These are phyloP conservation scores for Disparrhopalites patrizii DNA, from an alignment of 2,888 invertebrate genomes.

Conservation along the genomic window DNA sequence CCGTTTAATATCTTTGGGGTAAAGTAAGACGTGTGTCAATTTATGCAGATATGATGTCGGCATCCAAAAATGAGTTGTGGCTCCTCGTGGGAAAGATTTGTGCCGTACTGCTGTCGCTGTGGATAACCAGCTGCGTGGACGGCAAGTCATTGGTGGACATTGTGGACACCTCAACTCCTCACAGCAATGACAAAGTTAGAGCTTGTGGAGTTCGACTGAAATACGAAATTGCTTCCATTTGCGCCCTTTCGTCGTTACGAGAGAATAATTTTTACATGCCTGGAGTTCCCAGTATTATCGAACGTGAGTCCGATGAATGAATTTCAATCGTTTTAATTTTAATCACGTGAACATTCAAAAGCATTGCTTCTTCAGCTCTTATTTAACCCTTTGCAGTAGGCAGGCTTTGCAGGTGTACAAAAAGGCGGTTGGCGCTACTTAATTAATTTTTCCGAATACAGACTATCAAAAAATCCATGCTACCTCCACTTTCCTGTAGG, in stretches of 20 bases:
- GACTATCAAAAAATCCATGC: no score
- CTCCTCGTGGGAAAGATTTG: neutral
- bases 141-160: neutral
- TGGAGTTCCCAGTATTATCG: neutral
- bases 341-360: no score
- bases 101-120: neutral
- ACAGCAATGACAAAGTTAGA: neutral
- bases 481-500: no score
- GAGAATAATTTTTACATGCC: slow-evolving; percentile 6
- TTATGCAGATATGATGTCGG: neutral
- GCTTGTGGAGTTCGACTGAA: slow-evolving; percentile 11
- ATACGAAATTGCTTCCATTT: slow-evolving; percentile 14
- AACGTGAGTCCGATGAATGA: slow-evolving; percentile 5
- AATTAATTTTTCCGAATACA: no score
- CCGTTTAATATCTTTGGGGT: no score
- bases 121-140: neutral
- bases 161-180: neutral
- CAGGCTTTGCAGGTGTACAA: no score
- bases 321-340: no score
- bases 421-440: no score
- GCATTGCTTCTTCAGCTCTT: no score
- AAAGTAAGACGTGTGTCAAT: no score
- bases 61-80: neutral
- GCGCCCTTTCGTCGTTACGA: neutral
- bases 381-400: no score